A percentile compares a stretch with the other conserved stretches of the same genome.
Conservation (phyloP, 2,797 vertebrate species). For the Pipistrellus nathusii region DNA sequence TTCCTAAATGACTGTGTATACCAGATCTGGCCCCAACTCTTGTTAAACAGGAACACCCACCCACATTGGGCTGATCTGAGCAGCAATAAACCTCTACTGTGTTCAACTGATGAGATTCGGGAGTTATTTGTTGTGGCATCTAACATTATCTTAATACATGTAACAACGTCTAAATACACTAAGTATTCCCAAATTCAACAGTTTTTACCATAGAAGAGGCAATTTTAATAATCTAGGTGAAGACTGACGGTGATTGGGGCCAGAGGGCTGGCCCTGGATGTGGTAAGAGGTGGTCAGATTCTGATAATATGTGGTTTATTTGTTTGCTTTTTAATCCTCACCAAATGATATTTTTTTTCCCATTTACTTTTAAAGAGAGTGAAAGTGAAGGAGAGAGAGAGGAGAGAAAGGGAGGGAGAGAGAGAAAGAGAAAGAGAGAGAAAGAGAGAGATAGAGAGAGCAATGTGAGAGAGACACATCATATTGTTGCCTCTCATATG, state of each 20-base stretch:
- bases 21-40: not conserved
- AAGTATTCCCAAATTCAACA: not conserved
- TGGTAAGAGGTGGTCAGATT: constrained; percentile 15
- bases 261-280: not conserved
- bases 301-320: not conserved
- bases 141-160: not conserved
- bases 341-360: too few relatives aligned
- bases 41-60: not conserved
- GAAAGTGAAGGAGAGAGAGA: too few relatives aligned
- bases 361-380: too few relatives aligned
- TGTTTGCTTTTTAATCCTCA: too few relatives aligned
- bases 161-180: not conserved
- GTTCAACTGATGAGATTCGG: not conserved
- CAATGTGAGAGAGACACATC: too few relatives aligned
- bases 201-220: not conserved
- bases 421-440: too few relatives aligned
- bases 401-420: too few relatives aligned
- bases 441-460: too few relatives aligned
- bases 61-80: not conserved
- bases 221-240: not conserved
- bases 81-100: not conserved
- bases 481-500: too few relatives aligned
- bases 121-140: not conserved
- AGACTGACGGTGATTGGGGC: too few relatives aligned
- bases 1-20: not conserved